Evolutionary conservation across 2,113 vertebrate genomes (phyloP).

Genomic region (Phodopus roborovskii): DNA sequence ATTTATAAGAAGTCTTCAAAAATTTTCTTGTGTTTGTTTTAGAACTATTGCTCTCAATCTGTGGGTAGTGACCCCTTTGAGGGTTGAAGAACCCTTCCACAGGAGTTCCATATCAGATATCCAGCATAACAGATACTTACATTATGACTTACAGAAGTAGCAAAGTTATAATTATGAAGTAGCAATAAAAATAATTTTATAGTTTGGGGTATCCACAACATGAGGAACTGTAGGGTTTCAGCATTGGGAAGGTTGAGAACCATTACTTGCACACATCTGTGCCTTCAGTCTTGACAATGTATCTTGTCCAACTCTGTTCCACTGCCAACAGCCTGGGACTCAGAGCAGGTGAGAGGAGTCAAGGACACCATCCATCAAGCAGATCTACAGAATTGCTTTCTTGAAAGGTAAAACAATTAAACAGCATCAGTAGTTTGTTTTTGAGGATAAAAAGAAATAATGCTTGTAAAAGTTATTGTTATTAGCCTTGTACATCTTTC

Average conservation of each 20-base stretch:
- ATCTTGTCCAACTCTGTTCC: not conserved
- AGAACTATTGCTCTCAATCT: not conserved
- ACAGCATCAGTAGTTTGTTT: not conserved
- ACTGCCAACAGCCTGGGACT: not conserved
- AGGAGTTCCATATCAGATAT: not conserved
- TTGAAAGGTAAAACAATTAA: not conserved
- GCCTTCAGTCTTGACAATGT: constrained; percentile 38
- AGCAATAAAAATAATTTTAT: not conserved
- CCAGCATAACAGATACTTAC: not conserved
- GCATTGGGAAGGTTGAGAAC: not conserved
- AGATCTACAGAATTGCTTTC: constrained; percentile 22
- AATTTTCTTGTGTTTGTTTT: constrained; percentile 37
- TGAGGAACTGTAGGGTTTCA: not conserved
- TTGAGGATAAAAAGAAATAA: constrained; percentile 50
- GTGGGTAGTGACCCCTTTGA: not conserved
- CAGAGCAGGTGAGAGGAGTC: not conserved
- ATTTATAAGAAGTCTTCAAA: constrained; percentile 10
- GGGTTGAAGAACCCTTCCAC: no score
- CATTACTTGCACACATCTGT: not conserved
- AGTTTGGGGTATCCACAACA: not conserved
- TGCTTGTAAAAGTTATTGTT: not conserved
- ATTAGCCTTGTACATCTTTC: no score
- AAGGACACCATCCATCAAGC: constrained; percentile 41
- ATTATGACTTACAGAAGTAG: not conserved
- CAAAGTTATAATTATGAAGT: not conserved